Evolutionary conservation across 2,113 vertebrate species (phyloP), one percentile per base, ranked within the genome.

Genomic region (Heteronetta atricapilla): DNA sequence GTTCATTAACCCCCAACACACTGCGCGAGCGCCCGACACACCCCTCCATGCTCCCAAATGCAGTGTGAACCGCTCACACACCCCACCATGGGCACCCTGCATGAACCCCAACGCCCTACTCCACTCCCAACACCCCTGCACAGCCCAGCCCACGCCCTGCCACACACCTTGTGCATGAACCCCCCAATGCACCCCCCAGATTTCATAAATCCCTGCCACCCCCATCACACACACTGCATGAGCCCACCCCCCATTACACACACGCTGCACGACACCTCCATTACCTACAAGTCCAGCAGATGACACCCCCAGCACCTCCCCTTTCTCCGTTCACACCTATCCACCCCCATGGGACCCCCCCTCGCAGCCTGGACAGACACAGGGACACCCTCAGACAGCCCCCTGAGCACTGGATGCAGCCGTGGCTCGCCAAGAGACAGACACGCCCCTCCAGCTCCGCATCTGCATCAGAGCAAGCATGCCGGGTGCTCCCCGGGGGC

Each of bases 331-430:
- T 26, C 69, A 78, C 5, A 64, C n/a, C 42, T 70, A 63, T 15
- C 31, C 58, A 52, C 8, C 29, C 52, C 33, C 3, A 3, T 1
- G 33, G 15, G 23, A 86, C 38, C 9, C 20, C 28, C 2, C n/a
- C 20, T 11, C 10, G 2, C 10, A 8, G 33, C 25, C n/a, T 4
- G 1, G 50, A 60, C 26, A 62, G 67, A 33, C 1, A 0, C 1
- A 56, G 34, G 59, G 84, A 34, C 5, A 3, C 36, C 36, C 59
- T 12, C 88, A 73, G 59, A 15, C 40, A 81, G 38, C 50, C 29
- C 68, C 46, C 19, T 1, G 0, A 58, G 70, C 2, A 1, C 42
- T 6, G 25, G 80, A 19, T 36, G 36, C 59, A 46, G 72, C 60
- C 40, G 5, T 4, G 25, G 46, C 82, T 58, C 20, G 63, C 56